A percentile compares a stretch with the other conserved stretches of the same genome.
phyloP scores from a whole-genome alignment of 2,797 vertebrate species.

The Lepus oiostolus region DNA sequence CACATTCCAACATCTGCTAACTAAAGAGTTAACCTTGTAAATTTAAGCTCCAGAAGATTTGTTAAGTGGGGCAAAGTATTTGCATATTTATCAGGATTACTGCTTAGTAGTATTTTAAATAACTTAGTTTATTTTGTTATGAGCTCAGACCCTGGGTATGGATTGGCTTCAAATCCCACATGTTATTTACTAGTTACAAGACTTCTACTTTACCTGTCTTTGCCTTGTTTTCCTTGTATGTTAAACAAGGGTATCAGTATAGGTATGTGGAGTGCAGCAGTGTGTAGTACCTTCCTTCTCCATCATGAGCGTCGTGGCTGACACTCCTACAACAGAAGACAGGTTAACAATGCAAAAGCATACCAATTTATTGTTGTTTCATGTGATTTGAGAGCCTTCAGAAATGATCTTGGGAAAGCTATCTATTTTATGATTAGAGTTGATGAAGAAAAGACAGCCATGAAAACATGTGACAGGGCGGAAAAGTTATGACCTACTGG shows the following conservation, averaged over 20 bases:
- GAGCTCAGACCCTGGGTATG: not conserved
- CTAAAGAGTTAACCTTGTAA: constrained; percentile 11
- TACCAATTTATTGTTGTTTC: too few relatives aligned
- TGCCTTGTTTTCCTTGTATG: not conserved
- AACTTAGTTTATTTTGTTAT: constrained; percentile 9
- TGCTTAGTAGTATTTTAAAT: not conserved
- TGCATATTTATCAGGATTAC: not conserved
- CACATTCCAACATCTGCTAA: not conserved
- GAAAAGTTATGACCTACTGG: too few relatives aligned
- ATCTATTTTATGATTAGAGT: too few relatives aligned
- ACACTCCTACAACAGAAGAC: too few relatives aligned
- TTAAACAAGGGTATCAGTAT: not conserved
- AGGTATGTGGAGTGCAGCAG: too few relatives aligned
- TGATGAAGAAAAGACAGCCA: too few relatives aligned
- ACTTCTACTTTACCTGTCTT: not conserved
- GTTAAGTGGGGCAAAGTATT: not conserved
- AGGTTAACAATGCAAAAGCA: too few relatives aligned
- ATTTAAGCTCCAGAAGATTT: constrained; percentile 5
- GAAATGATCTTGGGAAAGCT: too few relatives aligned
- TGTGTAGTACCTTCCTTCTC: too few relatives aligned
- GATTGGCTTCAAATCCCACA: not conserved
- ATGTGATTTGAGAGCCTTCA: too few relatives aligned
- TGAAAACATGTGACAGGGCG: too few relatives aligned
- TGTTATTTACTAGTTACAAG: not conserved
- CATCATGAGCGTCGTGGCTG: too few relatives aligned